Conservation (phyloP, 2,797 vertebrate genomes). For the Phrynocephalus vlangalii region DNA sequence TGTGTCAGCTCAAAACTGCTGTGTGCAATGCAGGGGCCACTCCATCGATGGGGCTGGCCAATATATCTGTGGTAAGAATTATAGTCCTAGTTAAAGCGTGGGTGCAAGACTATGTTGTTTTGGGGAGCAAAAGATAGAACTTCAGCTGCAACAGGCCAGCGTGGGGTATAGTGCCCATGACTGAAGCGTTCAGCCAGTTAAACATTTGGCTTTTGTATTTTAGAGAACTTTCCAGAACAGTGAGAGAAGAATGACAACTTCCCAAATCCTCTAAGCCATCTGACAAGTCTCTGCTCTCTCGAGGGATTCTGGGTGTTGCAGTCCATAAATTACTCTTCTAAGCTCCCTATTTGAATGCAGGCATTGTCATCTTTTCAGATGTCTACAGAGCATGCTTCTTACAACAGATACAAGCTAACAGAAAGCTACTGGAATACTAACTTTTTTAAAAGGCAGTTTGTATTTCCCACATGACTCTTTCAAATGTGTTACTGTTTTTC, state of each 20-base stretch:
- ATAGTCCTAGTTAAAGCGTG: too few relatives aligned
- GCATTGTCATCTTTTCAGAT: background rate
- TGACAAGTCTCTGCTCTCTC: too few relatives aligned
- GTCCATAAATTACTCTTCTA: background rate
- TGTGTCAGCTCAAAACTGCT: slow-evolving; percentile 21
- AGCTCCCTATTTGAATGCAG: background rate
- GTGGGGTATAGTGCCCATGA: background rate
- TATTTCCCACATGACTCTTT: background rate
- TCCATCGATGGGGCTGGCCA: slow-evolving; percentile 91
- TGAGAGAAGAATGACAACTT: background rate
- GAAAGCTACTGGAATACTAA: background rate
- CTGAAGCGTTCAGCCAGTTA: background rate
- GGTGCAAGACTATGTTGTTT: background rate
- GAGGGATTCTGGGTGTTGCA: too few relatives aligned
- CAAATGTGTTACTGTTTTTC: background rate
- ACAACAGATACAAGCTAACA: background rate
- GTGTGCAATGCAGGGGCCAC: slow-evolving; percentile 71
- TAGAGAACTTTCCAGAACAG: background rate
- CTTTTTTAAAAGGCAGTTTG: background rate
- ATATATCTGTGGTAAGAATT: slow-evolving; percentile 91
- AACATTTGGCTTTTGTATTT: background rate
- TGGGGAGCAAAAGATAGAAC: background rate
- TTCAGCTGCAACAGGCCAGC: background rate
- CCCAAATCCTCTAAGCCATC: background rate
- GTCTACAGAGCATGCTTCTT: background rate